phyloP scores from a whole-genome alignment of 2,113 vertebrate genomes.

The Muscicapa adusta region DNA sequence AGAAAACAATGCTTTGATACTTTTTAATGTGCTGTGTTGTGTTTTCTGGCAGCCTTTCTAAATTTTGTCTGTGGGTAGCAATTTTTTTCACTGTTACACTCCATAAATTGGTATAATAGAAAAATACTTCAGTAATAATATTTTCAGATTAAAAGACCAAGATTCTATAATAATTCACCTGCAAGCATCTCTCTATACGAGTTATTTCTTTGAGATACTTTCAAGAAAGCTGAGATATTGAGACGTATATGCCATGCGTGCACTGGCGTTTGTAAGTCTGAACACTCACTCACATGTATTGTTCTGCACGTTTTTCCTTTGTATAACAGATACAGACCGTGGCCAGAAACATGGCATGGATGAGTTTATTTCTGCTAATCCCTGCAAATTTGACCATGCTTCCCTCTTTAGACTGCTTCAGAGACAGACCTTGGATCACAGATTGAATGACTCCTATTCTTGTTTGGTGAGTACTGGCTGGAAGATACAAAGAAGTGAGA shows the following conservation, averaged over 20 bases:
- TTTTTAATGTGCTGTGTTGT: neutral
- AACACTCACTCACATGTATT: neutral
- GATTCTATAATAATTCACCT: neutral
- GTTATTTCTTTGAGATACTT: neutral
- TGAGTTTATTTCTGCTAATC: slow-evolving; percentile 89
- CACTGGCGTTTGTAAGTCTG: neutral
- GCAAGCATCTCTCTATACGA: neutral
- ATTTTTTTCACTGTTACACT: neutral
- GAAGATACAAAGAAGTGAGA: slow-evolving; percentile 62
- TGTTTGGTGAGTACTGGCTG: slow-evolving; percentile 86
- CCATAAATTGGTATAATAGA: neutral
- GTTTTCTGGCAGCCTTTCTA: neutral
- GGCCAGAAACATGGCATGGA: slow-evolving; percentile 92
- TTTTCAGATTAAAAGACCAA: neutral
- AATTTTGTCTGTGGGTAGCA: neutral
- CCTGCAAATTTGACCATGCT: slow-evolving; percentile 87
- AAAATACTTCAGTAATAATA: neutral
- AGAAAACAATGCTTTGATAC: neutral
- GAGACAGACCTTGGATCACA: slow-evolving; percentile 89
- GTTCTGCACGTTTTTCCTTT: slow-evolving; percentile 2
- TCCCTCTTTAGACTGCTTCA: slow-evolving; percentile 89
- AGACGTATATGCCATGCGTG: neutral
- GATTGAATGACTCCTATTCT: slow-evolving; percentile 97
- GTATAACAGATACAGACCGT: slow-evolving; percentile 78
- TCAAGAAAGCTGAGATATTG: neutral